A percentile compares a stretch with the other conserved stretches of the same genome.
Conservation (phyloP, 2,888 invertebrate genomes). For the Parasteatoda lunata region DNA sequence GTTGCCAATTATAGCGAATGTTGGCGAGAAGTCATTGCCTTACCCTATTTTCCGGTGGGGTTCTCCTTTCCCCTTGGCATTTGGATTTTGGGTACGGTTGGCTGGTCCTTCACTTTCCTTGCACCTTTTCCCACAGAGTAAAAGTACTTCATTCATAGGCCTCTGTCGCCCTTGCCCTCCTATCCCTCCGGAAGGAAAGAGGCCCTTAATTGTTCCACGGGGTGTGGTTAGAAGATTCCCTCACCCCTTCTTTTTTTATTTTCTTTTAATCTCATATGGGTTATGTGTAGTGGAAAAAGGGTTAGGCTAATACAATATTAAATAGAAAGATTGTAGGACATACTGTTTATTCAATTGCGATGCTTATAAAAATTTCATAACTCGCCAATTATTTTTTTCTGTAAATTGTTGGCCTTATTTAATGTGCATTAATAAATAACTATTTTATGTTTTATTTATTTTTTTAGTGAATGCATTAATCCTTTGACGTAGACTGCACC, state of each 20-base stretch:
- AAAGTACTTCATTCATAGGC: conserved; percentile 60
- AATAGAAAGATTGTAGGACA: no score
- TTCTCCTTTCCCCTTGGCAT: conserved; percentile 9
- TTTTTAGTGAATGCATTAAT: no score
- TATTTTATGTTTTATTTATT: no score
- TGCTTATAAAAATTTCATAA: no score
- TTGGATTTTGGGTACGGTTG: conserved; percentile 36
- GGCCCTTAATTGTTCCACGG: conserved; percentile 65
- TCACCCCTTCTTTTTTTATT: neutral
- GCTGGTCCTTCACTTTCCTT: conserved; percentile 53
- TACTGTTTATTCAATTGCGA: no score
- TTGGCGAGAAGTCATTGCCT: conserved; percentile 29
- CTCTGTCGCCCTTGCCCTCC: neutral
- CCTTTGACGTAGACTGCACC: no score
- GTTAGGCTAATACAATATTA: no score
- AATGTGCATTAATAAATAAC: no score
- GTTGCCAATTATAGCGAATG: conserved; percentile 20
- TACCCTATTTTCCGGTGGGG: conserved; percentile 50
- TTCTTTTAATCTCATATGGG: neutral
- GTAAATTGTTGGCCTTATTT: no score
- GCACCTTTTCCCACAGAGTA: conserved; percentile 59
- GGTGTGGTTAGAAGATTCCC: conserved; percentile 50
- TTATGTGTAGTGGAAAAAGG: no score
- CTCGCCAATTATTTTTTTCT: no score
- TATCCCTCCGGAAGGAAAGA: conserved; percentile 57